Percentiles rank a stretch among this genome's conserved stretches.
Conservation (phyloP, 2,113 vertebrate genomes). For the Ageneiosus marmoratus region DNA sequence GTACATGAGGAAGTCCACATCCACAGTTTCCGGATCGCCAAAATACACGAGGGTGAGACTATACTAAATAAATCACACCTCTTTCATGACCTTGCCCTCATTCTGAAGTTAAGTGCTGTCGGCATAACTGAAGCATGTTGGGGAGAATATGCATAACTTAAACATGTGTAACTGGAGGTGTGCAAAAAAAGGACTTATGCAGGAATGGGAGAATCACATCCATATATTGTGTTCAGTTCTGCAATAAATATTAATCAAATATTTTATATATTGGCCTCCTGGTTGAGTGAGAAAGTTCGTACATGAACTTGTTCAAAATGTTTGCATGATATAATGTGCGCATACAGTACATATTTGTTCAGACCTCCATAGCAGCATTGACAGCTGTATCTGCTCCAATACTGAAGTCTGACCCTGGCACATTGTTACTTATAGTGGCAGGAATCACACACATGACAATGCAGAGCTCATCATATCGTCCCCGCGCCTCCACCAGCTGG, state of each 20-base stretch:
- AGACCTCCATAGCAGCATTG: slow-evolving; percentile 95
- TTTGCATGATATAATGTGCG: background rate
- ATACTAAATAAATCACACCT: too few species aligned
- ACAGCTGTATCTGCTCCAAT: slow-evolving; percentile 91
- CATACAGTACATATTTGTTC: background rate
- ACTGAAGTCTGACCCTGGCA: slow-evolving; percentile 93
- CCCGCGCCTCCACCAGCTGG: slow-evolving; percentile 87
- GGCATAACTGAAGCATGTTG: too few species aligned
- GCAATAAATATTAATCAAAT: background rate
- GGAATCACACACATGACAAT: slow-evolving; percentile 93
- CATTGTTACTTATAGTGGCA: slow-evolving; percentile 97
- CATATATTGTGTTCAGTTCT: background rate
- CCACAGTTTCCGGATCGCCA: too few species aligned
- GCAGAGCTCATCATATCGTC: slow-evolving; percentile 85
- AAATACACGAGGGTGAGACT: too few species aligned
- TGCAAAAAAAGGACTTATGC: too few species aligned
- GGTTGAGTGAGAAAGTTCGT: background rate
- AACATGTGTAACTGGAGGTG: too few species aligned
- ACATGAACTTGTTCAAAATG: background rate
- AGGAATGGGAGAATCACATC: background rate
- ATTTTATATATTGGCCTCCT: background rate
- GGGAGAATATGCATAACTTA: too few species aligned
- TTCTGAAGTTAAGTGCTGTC: too few species aligned
- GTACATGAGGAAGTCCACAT: too few species aligned
- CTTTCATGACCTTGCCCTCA: too few species aligned